These are phyloP conservation scores for Urophycis tenuis DNA, from an alignment of 2,797 vertebrate genomes.

Conservation along the genomic window DNA sequence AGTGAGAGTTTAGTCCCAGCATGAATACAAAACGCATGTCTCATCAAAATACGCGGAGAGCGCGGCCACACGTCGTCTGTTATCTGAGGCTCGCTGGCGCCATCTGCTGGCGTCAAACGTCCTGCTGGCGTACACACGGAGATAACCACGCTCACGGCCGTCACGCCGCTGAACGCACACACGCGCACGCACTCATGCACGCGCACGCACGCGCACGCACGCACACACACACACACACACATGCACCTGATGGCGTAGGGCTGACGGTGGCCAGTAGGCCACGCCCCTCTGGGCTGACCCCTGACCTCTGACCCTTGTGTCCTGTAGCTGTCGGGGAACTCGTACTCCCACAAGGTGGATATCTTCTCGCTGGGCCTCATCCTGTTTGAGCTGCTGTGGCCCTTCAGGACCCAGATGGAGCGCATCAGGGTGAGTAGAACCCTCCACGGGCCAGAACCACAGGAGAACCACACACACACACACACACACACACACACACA, in stretches of 20 bases:
- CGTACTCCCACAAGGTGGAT: constrained; percentile 97
- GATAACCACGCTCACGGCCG: too few species aligned
- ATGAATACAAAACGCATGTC: background rate
- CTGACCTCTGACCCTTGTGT: too few species aligned
- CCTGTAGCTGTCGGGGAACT: constrained; percentile 95
- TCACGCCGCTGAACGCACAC: too few species aligned
- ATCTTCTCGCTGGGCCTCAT: constrained; percentile 97
- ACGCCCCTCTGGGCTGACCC: too few species aligned
- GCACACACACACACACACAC: too few species aligned
- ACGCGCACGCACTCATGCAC: too few species aligned
- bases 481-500: background rate
- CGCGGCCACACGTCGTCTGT: background rate
- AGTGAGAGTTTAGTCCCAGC: background rate
- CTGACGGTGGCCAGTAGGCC: too few species aligned
- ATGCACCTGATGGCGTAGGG: too few species aligned
- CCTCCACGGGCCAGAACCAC: too few species aligned
- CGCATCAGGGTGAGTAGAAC: constrained; percentile 82
- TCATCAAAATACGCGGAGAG: background rate
- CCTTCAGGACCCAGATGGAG: constrained; percentile 98
- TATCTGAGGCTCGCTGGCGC: background rate
- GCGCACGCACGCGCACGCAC: too few species aligned
- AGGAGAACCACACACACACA: too few species aligned
- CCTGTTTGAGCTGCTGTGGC: constrained; percentile 92
- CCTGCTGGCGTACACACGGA: too few species aligned
- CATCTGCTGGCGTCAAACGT: background rate